Evolutionary conservation across 2,113 vertebrate species (phyloP), one percentile per base, ranked within the genome.

Genomic region (Coracopsis vasa): DNA sequence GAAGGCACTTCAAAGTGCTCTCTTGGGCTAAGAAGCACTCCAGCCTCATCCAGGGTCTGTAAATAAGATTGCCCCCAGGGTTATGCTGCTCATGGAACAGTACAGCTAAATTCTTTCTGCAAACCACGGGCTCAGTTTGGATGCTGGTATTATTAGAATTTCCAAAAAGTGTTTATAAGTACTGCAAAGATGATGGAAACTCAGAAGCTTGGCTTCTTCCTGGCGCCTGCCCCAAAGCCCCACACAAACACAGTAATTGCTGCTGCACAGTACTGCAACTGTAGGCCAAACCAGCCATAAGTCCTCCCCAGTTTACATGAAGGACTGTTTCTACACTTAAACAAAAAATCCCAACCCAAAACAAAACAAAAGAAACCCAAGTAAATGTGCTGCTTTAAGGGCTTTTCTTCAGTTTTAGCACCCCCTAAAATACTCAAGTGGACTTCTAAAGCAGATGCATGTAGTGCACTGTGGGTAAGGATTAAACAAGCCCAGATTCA

Each of bases 401-500:
- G 33, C n/a, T 83, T 37, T 80, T 87, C 69, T 90, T 86, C 33
- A 37, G 42, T 44, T 88, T 80, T 47, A 78, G 54, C 83, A 94
- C 75, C 35, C 37, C 60, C 27, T 72, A 37, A 94, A 93, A 10
- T 31, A 56, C 74, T 69, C 16, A n/a, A 37, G 65, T 3, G 15
- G 56, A 23, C 65, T 84, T 85, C 44, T 75, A 56, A 62, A 91
- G 77, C 51, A 72, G 70, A 71, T 50, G 66, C 18, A 16, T 10
- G 25, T 70, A 28, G 72, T 1, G 8, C 50, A 12, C 54, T 75
- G 45, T 67, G 69, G 65, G 73, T 79, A 44, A 89, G 86, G 77
- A 85, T 94, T 95, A 86, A 84, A 78, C 77, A 94, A 94, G 3
- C 54, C 72, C 69, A 28, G 50, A 84, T 94, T 60, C 84, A 94